Evolutionary conservation across 2,888 invertebrate species (phyloP).

Genomic region (Lasioglossum leucozonium): DNA sequence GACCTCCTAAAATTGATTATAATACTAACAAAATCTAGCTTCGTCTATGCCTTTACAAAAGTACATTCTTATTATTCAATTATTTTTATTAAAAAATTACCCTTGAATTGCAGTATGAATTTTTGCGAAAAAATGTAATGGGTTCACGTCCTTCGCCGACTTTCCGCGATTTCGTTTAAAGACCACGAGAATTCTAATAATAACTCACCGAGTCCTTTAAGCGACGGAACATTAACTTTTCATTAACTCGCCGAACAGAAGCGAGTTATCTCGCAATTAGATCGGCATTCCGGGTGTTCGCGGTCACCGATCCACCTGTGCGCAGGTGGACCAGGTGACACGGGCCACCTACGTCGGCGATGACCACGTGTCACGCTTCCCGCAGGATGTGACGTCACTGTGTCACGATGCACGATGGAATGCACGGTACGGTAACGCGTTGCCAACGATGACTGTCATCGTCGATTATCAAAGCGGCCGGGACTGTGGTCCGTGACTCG

Average conservation of each 20-base stretch:
- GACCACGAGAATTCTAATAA: neutral
- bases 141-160: neutral
- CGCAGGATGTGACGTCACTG: slow-evolving; percentile 73
- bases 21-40: neutral
- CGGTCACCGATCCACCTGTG: slow-evolving; percentile 46
- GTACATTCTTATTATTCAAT: no score
- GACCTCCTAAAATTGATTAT: slow-evolving; percentile 15
- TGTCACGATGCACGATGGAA: slow-evolving; percentile 58
- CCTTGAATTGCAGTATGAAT: no score
- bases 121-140: no score
- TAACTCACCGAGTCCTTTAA: neutral
- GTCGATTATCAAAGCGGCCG: slow-evolving; percentile 17
- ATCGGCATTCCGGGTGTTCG: slow-evolving; percentile 51
- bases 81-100: no score
- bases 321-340: slow-evolving; percentile 48
- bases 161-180: neutral
- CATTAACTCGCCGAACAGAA: slow-evolving; percentile 42
- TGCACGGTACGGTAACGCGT: slow-evolving; percentile 34
- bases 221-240: slow-evolving; percentile 5
- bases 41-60: neutral
- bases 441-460: slow-evolving; percentile 14
- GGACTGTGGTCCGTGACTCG: neutral
- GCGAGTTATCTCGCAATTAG: slow-evolving; percentile 51
- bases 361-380: slow-evolving; percentile 69
- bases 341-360: slow-evolving; percentile 66